Percentiles rank a stretch among this genome's conserved stretches.
These are phyloP conservation scores for Percopsis omiscomaycus DNA, from an alignment of 2,797 vertebrate genomes.

Conservation along the genomic window DNA sequence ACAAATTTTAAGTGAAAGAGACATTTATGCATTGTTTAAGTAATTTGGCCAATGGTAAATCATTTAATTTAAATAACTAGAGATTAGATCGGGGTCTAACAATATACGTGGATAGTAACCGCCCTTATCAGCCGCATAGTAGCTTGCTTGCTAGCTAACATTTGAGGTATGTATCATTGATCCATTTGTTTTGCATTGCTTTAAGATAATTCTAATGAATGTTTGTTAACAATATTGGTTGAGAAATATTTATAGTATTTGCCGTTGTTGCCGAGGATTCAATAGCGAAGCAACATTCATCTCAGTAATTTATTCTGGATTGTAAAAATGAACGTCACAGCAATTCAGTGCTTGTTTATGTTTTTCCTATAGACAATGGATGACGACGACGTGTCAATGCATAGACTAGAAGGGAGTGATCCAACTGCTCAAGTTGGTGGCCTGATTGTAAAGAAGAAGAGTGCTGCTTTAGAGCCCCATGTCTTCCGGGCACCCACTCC, in stretches of 20 bases:
- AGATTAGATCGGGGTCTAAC: neutral
- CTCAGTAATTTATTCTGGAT: too few relatives aligned
- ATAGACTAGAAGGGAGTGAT: slow-evolving; percentile 86
- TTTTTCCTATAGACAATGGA: slow-evolving; percentile 63
- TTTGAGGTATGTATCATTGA: slow-evolving; percentile 38
- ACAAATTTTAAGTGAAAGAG: neutral
- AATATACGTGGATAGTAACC: slow-evolving; percentile 1
- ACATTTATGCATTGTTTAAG: neutral
- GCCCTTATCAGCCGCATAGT: neutral
- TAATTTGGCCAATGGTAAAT: neutral
- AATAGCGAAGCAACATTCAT: too few relatives aligned
- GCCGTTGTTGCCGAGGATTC: too few relatives aligned
- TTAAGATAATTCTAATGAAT: too few relatives aligned
- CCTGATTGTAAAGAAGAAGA: slow-evolving; percentile 87
- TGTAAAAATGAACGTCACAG: neutral
- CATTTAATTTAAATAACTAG: neutral
- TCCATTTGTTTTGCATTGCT: neutral
- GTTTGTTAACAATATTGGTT: too few relatives aligned
- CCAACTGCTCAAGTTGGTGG: slow-evolving; percentile 81
- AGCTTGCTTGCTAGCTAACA: slow-evolving; percentile 33
- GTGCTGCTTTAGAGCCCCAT: slow-evolving; percentile 85
- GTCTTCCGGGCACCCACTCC: slow-evolving; percentile 93
- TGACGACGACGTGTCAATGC: slow-evolving; percentile 83
- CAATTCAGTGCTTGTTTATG: slow-evolving; percentile 7
- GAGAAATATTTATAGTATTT: too few relatives aligned